Evolutionary conservation across 2,113 vertebrate species (phyloP), one percentile per base, ranked within the genome.

Genomic region (Grantiella picta): DNA sequence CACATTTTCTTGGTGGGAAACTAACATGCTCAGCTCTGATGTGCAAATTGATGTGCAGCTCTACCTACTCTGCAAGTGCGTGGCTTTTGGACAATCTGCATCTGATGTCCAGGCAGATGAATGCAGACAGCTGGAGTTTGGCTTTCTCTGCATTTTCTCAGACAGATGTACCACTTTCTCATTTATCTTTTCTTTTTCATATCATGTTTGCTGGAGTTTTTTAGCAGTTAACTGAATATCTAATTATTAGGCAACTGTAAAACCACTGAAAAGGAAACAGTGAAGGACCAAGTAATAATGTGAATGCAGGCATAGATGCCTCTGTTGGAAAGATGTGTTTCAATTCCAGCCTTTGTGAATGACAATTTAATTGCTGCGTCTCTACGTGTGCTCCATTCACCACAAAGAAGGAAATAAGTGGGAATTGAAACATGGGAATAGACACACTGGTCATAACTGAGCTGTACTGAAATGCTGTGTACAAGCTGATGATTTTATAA

Each of bases 401-500:
- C 61, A 45, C 44, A 89, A 89, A 93, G 88, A 91, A 89, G 47
- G 94, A 96, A 94, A 61, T 69, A 96, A 95, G 86, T 89, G 82
- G 72, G 22, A 92, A 96, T 65, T 93, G 90, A 95, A 92, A 72
- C 70, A 38, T 9, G 29, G 72, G 96, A 96, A 89, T 81, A 70
- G 50, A 21, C 15, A 8, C 49, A 60, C 90, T 96, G 91, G 50
- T 90, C 76, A 76, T 85, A 96, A 53, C 82, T 90, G 80, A 78
- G 49, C 65, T 81, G 25, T 36, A 70, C 64, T 53, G 29, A 82
- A 78, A 69, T 35, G n/a, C 50, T 69, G 21, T 64, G 40, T 87
- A 57, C 77, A 86, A 93, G 87, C 54, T 29, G 36, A 93, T 95
- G 63, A 70, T 95, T 97, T 97, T 96, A 50, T 95, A 88, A 90